Conservation (phyloP, 2,888 invertebrate genomes). For the Cantharis flavilabris region DNA sequence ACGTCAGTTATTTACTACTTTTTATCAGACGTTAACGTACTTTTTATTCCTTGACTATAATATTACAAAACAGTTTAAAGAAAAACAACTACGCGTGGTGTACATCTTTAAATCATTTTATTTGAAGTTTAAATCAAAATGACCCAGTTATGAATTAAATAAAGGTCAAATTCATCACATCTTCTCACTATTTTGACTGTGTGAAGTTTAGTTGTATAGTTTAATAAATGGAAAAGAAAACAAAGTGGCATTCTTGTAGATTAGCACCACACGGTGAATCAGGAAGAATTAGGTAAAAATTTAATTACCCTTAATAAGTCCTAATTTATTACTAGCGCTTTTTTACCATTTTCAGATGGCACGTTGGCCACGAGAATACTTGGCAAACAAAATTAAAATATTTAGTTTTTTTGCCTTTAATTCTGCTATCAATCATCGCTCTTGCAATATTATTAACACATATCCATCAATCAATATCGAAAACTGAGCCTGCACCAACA, state of each 20-base stretch:
- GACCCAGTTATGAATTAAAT: constrained; percentile 44
- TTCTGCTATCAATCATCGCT: constrained; percentile 30
- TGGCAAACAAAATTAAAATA: constrained; percentile 54
- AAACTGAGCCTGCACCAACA: not conserved
- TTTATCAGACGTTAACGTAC: not conserved
- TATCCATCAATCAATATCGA: not conserved
- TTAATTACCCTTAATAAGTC: not conserved
- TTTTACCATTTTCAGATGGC: constrained; percentile 51
- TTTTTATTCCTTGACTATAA: not conserved
- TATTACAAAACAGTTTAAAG: not conserved
- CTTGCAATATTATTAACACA: constrained; percentile 10
- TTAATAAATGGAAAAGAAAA: constrained; percentile 43
- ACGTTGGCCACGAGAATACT: constrained; percentile 54
- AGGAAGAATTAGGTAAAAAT: constrained; percentile 55
- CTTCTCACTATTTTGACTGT: constrained; percentile 34
- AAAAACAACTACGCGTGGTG: not conserved
- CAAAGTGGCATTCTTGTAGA: constrained; percentile 53
- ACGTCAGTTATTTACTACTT: not conserved
- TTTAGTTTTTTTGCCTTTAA: constrained; percentile 53
- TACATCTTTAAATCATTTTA: constrained; percentile 32
- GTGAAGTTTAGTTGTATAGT: constrained; percentile 28
- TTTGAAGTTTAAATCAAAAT: constrained; percentile 42
- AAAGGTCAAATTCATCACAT: constrained; percentile 46
- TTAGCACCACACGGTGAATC: constrained; percentile 55
- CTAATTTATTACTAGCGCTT: not conserved